phyloP scores from a whole-genome alignment of 2,797 vertebrate genomes.

The Cynopterus sphinx region DNA sequence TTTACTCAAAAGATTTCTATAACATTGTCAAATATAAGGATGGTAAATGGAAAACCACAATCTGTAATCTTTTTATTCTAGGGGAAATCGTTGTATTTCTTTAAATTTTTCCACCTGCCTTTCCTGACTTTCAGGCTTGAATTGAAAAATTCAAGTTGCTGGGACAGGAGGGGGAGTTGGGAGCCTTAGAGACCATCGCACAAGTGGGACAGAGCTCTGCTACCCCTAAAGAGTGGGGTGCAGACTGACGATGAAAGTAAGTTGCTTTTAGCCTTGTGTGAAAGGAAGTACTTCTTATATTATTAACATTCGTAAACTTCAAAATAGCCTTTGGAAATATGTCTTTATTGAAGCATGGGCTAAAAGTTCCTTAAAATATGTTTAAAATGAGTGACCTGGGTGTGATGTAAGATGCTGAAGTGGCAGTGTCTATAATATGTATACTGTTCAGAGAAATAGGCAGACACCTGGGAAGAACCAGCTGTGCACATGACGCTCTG shows the following conservation, averaged over 20 bases:
- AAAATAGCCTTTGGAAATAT: not conserved
- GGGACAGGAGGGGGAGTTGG: not conserved
- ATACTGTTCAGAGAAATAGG: not conserved
- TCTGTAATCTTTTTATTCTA: not conserved
- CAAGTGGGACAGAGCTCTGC: not conserved
- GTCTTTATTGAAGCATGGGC: not conserved
- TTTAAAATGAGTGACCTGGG: not conserved
- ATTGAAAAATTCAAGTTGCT: not conserved
- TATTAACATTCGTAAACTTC: not conserved
- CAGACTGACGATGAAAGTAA: not conserved
- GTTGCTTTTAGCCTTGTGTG: not conserved
- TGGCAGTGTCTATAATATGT: not conserved
- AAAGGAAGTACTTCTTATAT: not conserved
- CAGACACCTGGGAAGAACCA: not conserved
- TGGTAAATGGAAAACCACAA: not conserved
- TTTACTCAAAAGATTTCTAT: not conserved
- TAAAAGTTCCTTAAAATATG: not conserved
- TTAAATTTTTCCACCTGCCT: not conserved
- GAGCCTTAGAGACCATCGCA: not conserved
- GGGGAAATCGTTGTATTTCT: not conserved
- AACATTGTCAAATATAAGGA: not conserved
- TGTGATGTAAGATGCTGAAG: not conserved
- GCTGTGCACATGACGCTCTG: too few species aligned
- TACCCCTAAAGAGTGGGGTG: not conserved
- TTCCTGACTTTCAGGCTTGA: not conserved